Evolutionary conservation across 2,113 vertebrate genomes (phyloP).

Genomic region (Tetrao urogallus): DNA sequence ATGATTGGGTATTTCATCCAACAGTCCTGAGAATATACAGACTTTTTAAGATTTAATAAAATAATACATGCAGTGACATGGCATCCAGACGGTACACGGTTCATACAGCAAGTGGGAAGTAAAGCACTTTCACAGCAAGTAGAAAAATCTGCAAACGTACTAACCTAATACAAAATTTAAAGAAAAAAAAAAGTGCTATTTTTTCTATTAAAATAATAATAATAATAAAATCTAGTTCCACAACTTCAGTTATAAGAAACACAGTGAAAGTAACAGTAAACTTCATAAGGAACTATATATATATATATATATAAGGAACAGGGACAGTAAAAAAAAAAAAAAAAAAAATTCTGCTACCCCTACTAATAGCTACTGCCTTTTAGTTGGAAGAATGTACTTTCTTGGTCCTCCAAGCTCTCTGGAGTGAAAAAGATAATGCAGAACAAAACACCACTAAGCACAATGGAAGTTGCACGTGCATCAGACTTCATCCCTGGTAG

Average conservation of each 20-base stretch:
- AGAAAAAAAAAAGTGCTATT: not conserved
- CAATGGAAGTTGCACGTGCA: not conserved
- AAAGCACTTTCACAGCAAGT: not conserved
- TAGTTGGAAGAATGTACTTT: not conserved
- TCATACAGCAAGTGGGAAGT: not conserved
- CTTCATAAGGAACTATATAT: not conserved
- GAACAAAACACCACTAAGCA: not conserved
- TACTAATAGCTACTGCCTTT: not conserved
- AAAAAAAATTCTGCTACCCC: not conserved
- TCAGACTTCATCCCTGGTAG: not conserved
- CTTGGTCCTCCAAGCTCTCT: not conserved
- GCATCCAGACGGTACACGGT: not conserved
- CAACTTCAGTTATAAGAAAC: not conserved
- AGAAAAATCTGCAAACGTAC: not conserved
- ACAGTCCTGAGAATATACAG: rapidly evolving
- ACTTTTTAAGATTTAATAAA: not conserved
- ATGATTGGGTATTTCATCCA: not conserved
- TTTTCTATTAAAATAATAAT: not conserved
- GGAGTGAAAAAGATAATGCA: not conserved
- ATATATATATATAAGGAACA: not conserved
- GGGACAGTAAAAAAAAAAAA: not conserved
- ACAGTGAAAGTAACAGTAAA: not conserved
- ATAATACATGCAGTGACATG: not conserved
- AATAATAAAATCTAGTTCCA: not conserved
- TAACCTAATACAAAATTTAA: not conserved